A percentile compares a stretch with the other conserved stretches of the same genome.
phyloP scores from a whole-genome alignment of 2,113 vertebrate species.

The Takifugu bimaculatus region DNA sequence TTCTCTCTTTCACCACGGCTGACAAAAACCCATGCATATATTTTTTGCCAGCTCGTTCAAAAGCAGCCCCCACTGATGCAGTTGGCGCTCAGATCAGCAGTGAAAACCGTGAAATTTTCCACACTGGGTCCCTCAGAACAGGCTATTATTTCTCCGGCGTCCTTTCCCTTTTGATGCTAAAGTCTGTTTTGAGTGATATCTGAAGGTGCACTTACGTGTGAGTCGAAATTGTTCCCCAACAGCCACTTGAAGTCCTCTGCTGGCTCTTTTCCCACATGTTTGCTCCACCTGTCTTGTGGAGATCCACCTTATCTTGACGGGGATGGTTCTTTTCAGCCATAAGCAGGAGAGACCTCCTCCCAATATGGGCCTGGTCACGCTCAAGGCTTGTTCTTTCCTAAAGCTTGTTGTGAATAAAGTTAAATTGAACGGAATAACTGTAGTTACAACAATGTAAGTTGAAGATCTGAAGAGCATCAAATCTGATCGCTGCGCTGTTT shows the following conservation, averaged over 20 bases:
- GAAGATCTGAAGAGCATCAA: too few species aligned
- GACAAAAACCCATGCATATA: too few species aligned
- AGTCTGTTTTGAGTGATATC: slow-evolving; percentile 55
- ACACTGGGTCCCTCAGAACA: neutral
- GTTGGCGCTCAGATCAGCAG: neutral
- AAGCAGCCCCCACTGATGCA: too few species aligned
- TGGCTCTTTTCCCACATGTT: neutral
- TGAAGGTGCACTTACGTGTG: slow-evolving; percentile 42
- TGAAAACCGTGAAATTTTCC: slow-evolving; percentile 11
- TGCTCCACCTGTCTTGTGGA: slow-evolving; percentile 22
- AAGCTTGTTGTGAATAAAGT: too few species aligned
- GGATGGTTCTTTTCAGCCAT: slow-evolving; percentile 19
- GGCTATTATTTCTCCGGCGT: slow-evolving; percentile 32
- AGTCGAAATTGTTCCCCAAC: slow-evolving; percentile 45
- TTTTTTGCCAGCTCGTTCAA: too few species aligned
- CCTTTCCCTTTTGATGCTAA: slow-evolving; percentile 47
- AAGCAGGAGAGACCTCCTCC: too few species aligned
- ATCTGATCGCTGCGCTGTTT: too few species aligned
- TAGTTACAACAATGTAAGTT: too few species aligned
- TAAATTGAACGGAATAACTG: too few species aligned
- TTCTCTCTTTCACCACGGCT: too few species aligned
- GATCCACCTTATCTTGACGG: slow-evolving; percentile 33
- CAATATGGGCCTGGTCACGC: too few species aligned
- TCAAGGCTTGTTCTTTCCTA: too few species aligned
- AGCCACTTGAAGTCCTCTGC: slow-evolving; percentile 37